These are phyloP conservation scores for Caenorhabditis elegans DNA, from an alignment of 1,140 invertebrate genomes.

Conservation along the genomic window WBcel235 BX284605.5:12216501-12217000, in stretches of 20 bases:
- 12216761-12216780: slow-evolving; percentile 1
- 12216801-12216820: not conserved
- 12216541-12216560: not conserved
- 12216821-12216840: not conserved
- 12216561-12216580: not conserved
- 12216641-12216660: slow-evolving; percentile 34
- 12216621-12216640: slow-evolving; percentile 28
- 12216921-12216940: too few species aligned
- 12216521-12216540: not conserved
- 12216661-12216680: slow-evolving; percentile 42
- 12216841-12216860: slow-evolving; percentile 14
- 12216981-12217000: too few species aligned
- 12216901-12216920: too few species aligned
- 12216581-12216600: slow-evolving; percentile 21
- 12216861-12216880: not conserved
- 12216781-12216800: slow-evolving; percentile 25
- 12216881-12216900: not conserved
- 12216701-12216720: slow-evolving; percentile 5
- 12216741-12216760: not conserved
- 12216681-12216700: slow-evolving; percentile 7
- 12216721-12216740: not conserved
- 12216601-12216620: not conserved
- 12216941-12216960: too few species aligned
- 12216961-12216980: too few species aligned
- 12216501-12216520: not conserved